Conservation (phyloP, 2,113 vertebrate species). For the Pachycephala philippinensis region DNA sequence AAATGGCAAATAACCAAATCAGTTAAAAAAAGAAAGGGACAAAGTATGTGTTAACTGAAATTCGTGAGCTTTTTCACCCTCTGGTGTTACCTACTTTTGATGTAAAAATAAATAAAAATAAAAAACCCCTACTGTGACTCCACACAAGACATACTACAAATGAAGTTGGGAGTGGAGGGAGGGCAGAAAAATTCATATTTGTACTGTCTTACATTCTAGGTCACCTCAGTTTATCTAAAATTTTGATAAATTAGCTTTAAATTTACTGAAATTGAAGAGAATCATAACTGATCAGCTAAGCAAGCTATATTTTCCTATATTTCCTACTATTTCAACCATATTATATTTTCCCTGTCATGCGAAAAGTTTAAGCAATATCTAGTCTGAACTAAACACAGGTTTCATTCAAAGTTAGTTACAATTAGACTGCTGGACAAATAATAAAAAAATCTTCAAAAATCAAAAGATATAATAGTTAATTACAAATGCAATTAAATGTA, state of each 20-base stretch:
- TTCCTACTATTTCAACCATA: neutral
- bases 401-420: neutral
- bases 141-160: neutral
- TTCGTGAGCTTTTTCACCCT: slow-evolving; percentile 44
- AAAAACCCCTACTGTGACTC: neutral
- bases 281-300: neutral
- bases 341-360: neutral
- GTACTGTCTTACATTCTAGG: neutral
- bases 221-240: neutral
- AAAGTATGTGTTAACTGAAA: slow-evolving; percentile 67
- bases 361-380: neutral
- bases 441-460: neutral
- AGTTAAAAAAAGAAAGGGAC: slow-evolving; percentile 39
- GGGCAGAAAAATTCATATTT: neutral
- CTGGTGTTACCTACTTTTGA: slow-evolving; percentile 29
- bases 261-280: neutral
- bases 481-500: neutral
- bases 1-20: slow-evolving; percentile 84
- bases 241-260: neutral
- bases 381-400: neutral
- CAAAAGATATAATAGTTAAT: neutral
- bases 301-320: neutral
- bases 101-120: slow-evolving; percentile 3
- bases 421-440: neutral
- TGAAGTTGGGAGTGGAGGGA: neutral